These are phyloP conservation scores for Sparus aurata DNA, from an alignment of 2,797 vertebrate genomes.

Conservation along the genomic window DNA sequence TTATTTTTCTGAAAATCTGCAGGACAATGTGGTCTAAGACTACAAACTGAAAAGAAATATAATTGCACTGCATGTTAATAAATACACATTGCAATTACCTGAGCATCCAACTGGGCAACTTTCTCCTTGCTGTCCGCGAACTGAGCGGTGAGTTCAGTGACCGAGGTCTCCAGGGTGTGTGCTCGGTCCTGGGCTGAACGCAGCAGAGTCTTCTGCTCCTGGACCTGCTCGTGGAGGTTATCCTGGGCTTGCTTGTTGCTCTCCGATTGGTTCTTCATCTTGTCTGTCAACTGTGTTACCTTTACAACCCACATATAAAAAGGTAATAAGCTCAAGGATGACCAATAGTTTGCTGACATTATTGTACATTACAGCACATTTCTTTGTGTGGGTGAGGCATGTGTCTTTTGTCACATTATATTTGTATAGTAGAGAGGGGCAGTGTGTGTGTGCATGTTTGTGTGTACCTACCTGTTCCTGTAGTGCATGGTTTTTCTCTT, in stretches of 20 bases:
- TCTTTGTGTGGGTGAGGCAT: not conserved
- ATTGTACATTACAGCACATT: not conserved
- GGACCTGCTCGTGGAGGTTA: slow-evolving; percentile 96
- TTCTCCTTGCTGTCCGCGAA: slow-evolving; percentile 95
- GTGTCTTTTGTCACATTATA: not conserved
- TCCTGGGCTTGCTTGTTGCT: slow-evolving; percentile 99
- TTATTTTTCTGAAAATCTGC: not conserved
- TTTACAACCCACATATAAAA: slow-evolving; percentile 62
- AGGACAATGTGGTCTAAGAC: not conserved
- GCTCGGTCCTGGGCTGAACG: slow-evolving; percentile 93
- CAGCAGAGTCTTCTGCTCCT: slow-evolving; percentile 95
- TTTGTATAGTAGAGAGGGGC: not conserved
- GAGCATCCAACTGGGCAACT: slow-evolving; percentile 92
- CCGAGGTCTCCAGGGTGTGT: slow-evolving; percentile 89
- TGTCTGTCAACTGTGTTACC: slow-evolving; percentile 94
- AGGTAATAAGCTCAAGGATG: not conserved
- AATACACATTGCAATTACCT: slow-evolving; percentile 83
- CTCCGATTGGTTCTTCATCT: slow-evolving; percentile 98
- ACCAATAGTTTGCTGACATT: not conserved
- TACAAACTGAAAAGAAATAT: not conserved
- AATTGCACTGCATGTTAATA: fast-evolving
- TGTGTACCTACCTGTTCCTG: slow-evolving; percentile 90
- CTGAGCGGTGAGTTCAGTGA: slow-evolving; percentile 90
- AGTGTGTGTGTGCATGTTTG: not conserved
- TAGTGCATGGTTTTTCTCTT: slow-evolving; percentile 95